These are phyloP conservation scores for Sphaeramia orbicularis DNA, from an alignment of 2,797 vertebrate species.

Conservation along the genomic window DNA sequence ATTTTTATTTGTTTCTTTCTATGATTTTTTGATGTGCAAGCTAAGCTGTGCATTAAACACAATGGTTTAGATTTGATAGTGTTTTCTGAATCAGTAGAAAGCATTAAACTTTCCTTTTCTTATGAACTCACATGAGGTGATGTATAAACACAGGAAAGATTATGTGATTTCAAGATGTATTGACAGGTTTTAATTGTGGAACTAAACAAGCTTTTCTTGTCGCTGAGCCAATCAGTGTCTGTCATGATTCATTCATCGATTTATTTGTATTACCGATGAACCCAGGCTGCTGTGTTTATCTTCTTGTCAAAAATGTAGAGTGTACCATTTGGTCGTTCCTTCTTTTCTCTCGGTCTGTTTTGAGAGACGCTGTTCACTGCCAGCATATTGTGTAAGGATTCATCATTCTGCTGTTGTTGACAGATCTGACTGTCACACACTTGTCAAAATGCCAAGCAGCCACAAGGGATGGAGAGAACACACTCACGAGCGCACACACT, in stretches of 20 bases:
- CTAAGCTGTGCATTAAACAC: neutral
- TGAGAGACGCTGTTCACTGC: constrained; percentile 55
- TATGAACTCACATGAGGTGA: neutral
- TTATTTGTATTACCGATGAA: constrained; percentile 60
- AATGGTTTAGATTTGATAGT: neutral
- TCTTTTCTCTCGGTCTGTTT: constrained; percentile 57
- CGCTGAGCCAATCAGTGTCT: constrained; percentile 37
- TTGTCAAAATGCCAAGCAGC: constrained; percentile 74
- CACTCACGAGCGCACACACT: constrained; percentile 1
- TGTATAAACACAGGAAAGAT: neutral
- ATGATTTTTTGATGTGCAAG: neutral
- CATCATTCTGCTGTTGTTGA: constrained; percentile 68
- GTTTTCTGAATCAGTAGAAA: neutral
- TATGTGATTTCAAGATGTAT: constrained; percentile 36
- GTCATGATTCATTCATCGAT: constrained; percentile 61
- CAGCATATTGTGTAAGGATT: constrained; percentile 76
- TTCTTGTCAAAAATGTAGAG: constrained; percentile 50
- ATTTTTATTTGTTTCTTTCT: constrained; percentile 5
- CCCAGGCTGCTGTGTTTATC: constrained; percentile 57
- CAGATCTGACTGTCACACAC: constrained; percentile 72
- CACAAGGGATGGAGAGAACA: constrained; percentile 49
- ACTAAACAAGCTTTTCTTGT: constrained; percentile 55
- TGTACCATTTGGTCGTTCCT: constrained; percentile 52
- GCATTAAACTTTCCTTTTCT: neutral
- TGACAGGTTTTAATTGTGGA: constrained; percentile 59